Conservation (phyloP, 2,113 vertebrate genomes). For the Sorex araneus region DNA sequence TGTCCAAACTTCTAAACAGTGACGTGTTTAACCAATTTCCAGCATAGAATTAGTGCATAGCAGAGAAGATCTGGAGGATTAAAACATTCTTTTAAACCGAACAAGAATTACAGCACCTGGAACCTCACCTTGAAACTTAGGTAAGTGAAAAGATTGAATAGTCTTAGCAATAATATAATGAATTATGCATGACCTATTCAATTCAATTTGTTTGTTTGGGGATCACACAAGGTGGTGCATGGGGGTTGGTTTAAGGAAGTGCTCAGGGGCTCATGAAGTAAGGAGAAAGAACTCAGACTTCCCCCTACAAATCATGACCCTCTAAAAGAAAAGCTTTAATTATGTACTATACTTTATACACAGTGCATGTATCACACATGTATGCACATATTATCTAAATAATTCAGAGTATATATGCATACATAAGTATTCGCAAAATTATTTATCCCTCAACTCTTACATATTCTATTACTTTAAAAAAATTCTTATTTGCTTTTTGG, state of each 20-base stretch:
- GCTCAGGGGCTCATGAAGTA: no score
- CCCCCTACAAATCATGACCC: no score
- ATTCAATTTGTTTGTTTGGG: conserved; percentile 33
- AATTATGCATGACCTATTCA: conserved; percentile 13
- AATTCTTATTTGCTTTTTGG: no score
- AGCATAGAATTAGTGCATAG: conserved; percentile 91
- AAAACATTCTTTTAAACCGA: conserved; percentile 89
- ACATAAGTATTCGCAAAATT: conserved; percentile 45
- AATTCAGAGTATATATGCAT: not conserved
- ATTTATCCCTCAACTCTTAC: conserved; percentile 82
- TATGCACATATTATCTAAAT: not conserved
- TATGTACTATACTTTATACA: conserved; percentile 79
- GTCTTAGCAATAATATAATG: conserved; percentile 34
- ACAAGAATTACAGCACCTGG: conserved; percentile 88
- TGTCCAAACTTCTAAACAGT: conserved; percentile 89
- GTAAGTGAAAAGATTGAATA: conserved; percentile 90
- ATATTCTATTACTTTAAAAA: no score
- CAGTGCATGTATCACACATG: not conserved
- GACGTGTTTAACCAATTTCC: conserved; percentile 93
- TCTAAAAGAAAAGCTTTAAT: conserved; percentile 67
- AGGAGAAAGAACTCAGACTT: no score
- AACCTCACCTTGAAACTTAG: conserved; percentile 89
- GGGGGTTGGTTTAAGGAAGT: no score
- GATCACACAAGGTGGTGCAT: no score
- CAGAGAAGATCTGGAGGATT: conserved; percentile 87